phyloP scores from a whole-genome alignment of 2,888 invertebrate genomes.

The Nomada goodeniana region DNA sequence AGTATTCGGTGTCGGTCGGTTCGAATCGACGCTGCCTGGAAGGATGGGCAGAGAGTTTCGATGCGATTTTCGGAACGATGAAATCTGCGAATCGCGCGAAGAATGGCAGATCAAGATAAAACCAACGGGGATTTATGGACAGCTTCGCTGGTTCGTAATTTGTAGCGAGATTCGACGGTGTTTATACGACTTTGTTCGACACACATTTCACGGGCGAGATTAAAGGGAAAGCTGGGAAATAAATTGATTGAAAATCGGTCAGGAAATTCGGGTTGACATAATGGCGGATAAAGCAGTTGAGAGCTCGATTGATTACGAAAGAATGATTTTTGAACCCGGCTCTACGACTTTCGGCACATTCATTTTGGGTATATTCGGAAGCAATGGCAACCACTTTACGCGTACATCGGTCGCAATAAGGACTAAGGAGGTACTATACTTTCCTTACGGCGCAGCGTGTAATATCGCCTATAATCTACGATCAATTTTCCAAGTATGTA shows the following conservation, averaged over 20 bases:
- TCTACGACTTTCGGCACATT: no score
- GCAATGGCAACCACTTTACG: no score
- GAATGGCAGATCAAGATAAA: slow-evolving; percentile 1
- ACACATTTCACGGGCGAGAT: slow-evolving; percentile 24
- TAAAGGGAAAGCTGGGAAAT: slow-evolving; percentile 8
- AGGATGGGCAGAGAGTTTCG: not conserved
- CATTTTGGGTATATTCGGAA: no score
- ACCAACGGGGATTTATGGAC: slow-evolving; percentile 15
- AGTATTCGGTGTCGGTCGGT: not conserved
- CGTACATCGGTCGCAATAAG: no score
- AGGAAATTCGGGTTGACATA: slow-evolving; percentile 21
- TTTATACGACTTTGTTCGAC: slow-evolving; percentile 27
- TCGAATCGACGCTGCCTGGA: not conserved
- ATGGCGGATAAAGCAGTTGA: not conserved
- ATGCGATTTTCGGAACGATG: slow-evolving; percentile 6
- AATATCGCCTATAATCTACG: no score
- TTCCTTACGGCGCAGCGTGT: not conserved
- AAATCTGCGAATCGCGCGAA: not conserved
- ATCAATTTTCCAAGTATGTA: no score
- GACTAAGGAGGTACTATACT: not conserved
- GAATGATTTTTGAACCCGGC: no score
- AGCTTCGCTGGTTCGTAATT: slow-evolving; percentile 15
- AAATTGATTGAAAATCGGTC: slow-evolving; percentile 18
- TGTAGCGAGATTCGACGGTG: slow-evolving; percentile 13
- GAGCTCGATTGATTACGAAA: no score